Conservation (phyloP, 2,113 vertebrate genomes). For the Hassar affinis region DNA sequence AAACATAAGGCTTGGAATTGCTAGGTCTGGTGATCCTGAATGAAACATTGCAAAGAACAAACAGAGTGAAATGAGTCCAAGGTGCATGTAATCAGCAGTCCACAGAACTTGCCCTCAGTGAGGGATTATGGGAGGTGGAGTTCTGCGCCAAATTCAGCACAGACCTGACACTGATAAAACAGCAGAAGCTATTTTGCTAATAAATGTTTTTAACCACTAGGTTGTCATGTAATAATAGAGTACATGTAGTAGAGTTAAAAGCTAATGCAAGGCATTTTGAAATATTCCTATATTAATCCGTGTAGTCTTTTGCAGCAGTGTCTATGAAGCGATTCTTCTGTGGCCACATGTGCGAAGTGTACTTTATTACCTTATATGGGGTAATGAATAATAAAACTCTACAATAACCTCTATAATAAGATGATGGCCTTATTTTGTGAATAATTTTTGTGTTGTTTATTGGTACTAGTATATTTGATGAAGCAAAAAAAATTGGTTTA, state of each 20-base stretch:
- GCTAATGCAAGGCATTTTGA: background rate
- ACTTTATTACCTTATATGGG: background rate
- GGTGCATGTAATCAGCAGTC: too few relatives aligned
- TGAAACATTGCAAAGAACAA: too few relatives aligned
- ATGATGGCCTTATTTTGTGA: background rate
- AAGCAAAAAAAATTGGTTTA: background rate
- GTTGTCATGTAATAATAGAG: background rate
- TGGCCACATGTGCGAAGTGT: background rate
- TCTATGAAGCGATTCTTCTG: background rate
- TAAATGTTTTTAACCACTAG: background rate
- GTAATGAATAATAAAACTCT: background rate
- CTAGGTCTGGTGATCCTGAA: too few relatives aligned
- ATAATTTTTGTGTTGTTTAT: background rate
- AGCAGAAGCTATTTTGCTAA: background rate
- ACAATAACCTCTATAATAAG: background rate
- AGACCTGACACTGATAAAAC: background rate
- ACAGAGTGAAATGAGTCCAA: too few relatives aligned
- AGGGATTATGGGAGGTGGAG: too few relatives aligned
- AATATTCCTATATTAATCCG: background rate
- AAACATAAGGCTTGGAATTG: too few relatives aligned
- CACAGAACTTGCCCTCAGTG: too few relatives aligned
- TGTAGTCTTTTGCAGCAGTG: background rate
- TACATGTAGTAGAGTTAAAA: background rate
- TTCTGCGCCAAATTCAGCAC: too few relatives aligned
- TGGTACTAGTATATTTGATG: background rate